Conservation (phyloP, 2,113 vertebrate species). For the Platysternon megacephalum region DNA sequence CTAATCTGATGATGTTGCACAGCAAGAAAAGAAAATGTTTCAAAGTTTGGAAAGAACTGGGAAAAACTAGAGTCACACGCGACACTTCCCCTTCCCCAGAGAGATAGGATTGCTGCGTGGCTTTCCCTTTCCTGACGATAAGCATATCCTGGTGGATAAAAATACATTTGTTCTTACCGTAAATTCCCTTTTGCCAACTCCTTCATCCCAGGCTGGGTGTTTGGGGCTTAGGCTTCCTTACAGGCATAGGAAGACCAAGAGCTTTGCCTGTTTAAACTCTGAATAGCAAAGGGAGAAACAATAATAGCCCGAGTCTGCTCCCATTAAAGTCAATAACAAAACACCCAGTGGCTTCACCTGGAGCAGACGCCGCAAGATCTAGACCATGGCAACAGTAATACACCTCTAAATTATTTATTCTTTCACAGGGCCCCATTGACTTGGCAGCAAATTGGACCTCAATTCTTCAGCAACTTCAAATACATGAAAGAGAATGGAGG, state of each 20-base stretch:
- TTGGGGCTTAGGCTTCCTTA: neutral
- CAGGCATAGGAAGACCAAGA: neutral
- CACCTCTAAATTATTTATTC: neutral
- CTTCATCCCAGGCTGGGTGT: conserved; percentile 10
- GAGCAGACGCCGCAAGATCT: neutral
- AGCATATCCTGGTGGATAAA: conserved; percentile 75
- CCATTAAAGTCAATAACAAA: neutral
- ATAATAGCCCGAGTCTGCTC: neutral
- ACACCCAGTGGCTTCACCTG: neutral
- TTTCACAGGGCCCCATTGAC: neutral
- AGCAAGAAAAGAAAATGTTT: conserved; percentile 17
- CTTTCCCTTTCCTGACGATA: conserved; percentile 75
- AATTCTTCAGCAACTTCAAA: neutral
- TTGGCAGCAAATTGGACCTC: neutral
- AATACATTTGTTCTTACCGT: conserved; percentile 70
- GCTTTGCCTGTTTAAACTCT: accelerated
- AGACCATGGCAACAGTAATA: neutral
- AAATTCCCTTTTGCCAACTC: conserved; percentile 48
- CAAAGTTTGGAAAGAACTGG: conserved; percentile 44
- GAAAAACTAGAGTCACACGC: conserved; percentile 59
- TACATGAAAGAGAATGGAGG: neutral
- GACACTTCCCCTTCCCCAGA: conserved; percentile 67
- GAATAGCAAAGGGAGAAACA: neutral
- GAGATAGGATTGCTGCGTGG: conserved; percentile 50
- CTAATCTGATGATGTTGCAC: neutral